Base-by-base conservation (phyloP, 1,140 invertebrate genomes). In the Arctopsyche grandis region DNA sequence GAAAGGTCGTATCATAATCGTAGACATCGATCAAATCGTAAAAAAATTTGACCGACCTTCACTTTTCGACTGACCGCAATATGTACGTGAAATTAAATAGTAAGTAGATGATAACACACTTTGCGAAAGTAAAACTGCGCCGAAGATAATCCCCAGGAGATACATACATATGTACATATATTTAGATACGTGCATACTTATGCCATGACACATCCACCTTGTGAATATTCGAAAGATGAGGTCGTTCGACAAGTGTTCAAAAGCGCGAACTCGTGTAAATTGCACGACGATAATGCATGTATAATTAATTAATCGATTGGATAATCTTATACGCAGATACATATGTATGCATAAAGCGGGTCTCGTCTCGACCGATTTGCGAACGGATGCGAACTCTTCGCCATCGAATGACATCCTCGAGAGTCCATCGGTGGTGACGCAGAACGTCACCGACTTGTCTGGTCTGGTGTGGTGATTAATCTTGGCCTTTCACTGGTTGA, bases 401-500 rank as follows among this genome's bases (percentile, higher is more conserved):
- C n/a, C n/a, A 52, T 52, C 48, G 48, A 52, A 52, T 52, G 48
- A 3, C 3, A 52, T 14, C 4, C 4, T 12, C 3, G 48, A n/a
- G n/a, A n/a, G n/a, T n/a, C n/a, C n/a, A n/a, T n/a, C n/a, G n/a
- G n/a, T n/a, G n/a, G n/a, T n/a, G n/a, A n/a, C n/a, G n/a, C n/a
- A n/a, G n/a, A n/a, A n/a, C 48, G 48, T 52, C 29, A 38, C 29
- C 29, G 29, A 38, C 29, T 52, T 16, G 48, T 52, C 48, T 52
- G 48, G 48, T 52, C 48, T 52, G 48, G 48, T 52, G 48, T 52
- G 63, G 63, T 71, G 38, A 71, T 71, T 71, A 71, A 71, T 71
- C 69, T 71, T 46, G 69, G 69, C 69, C 69, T 71, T 71, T 71
- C 69, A 71, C 69, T 71, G 69, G 10, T 66, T 66, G 10, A 66